These are phyloP conservation scores for Hylaea fasciaria DNA, from an alignment of 2,888 invertebrate species.

Conservation along the genomic window DNA sequence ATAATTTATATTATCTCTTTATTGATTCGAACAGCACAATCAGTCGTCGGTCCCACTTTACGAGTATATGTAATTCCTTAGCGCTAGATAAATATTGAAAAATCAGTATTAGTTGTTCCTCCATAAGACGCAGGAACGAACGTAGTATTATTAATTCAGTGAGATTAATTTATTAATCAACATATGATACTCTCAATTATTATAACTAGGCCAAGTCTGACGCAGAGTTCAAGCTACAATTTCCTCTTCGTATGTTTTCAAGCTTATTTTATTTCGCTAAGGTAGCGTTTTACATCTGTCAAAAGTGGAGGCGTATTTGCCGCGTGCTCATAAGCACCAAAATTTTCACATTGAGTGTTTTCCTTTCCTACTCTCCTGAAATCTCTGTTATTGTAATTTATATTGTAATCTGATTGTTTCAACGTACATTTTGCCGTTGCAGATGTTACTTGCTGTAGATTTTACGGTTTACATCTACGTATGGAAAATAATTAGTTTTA, in stretches of 20 bases:
- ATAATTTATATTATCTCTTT: no score
- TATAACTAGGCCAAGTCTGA: no score
- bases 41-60: no score
- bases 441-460: neutral
- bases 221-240: neutral
- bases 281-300: slow-evolving; percentile 66
- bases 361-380: slow-evolving; percentile 13
- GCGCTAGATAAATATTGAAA: no score
- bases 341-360: slow-evolving; percentile 40
- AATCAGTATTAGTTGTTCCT: no score
- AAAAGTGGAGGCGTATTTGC: slow-evolving; percentile 64
- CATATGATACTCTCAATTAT: no score
- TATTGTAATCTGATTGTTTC: slow-evolving; percentile 1
- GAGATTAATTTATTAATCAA: no score
- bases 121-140: no score
- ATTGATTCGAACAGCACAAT: no score
- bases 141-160: no score
- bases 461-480: neutral
- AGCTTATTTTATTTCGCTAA: slow-evolving; percentile 57
- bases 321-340: slow-evolving; percentile 54
- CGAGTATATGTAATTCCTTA: no score
- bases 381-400: slow-evolving; percentile 13
- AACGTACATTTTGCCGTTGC: neutral
- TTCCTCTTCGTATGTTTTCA: slow-evolving; percentile 27
- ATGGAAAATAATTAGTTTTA: no score